phyloP scores from a whole-genome alignment of 2,888 invertebrate genomes.

The Empis livida region DNA sequence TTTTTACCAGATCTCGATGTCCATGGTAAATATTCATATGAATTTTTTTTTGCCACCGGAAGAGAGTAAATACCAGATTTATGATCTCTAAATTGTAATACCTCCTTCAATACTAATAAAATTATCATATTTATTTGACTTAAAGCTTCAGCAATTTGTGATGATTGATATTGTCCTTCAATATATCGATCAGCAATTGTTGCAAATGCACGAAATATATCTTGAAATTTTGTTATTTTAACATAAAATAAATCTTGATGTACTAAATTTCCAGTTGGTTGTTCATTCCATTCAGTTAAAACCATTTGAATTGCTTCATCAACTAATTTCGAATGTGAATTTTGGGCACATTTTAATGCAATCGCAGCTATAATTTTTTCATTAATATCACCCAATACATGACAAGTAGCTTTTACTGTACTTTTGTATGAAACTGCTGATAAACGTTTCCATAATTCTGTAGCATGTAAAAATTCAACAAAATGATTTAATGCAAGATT shows the following conservation, averaged over 20 bases:
- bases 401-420: conserved; percentile 33
- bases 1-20: conserved; percentile 48
- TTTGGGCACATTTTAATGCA: conserved; percentile 51
- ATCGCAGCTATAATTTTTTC: conserved; percentile 69
- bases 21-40: conserved; percentile 60
- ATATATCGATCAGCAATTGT: conserved; percentile 46
- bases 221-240: conserved; percentile 51
- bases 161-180: conserved; percentile 43
- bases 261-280: conserved; percentile 41
- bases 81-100: conserved; percentile 48
- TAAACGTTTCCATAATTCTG: conserved; percentile 46
- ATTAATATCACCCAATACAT: conserved; percentile 55
- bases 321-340: conserved; percentile 32
- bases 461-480: conserved; percentile 59
- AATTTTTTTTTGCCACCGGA: conserved; percentile 26
- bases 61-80: conserved; percentile 41
- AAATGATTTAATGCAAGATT: conserved; percentile 65
- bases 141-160: conserved; percentile 42
- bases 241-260: conserved; percentile 64
- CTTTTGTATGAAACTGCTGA: conserved; percentile 27
- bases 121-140: conserved; percentile 45
- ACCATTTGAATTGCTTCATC: conserved; percentile 45
- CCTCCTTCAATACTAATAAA: conserved; percentile 48
- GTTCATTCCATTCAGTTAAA: conserved; percentile 35
- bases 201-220: conserved; percentile 48